Base-by-base conservation (phyloP, 2,888 invertebrate species). In the Lithodes maja region DNA sequence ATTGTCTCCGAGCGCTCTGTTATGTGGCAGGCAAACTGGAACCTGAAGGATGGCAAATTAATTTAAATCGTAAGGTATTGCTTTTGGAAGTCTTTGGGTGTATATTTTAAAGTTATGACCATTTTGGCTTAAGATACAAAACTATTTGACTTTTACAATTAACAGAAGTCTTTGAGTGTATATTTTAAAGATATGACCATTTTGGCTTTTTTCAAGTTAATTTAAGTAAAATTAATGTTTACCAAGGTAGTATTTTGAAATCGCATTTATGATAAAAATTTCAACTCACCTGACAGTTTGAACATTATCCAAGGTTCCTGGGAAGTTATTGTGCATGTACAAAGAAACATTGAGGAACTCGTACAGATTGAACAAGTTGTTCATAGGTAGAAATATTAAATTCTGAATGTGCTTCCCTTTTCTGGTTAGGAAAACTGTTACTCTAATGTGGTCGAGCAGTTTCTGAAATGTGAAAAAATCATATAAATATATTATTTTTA, bases 291-390 rank as follows among this genome's bases (percentile, higher is more conserved):
- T 91, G 71, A 92, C 85, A 33, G 91, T 90, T 52, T 89, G 90
- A 2, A 92, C 87, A 55, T 85, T 82, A 3, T 81, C 85, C 49
- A 92, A 84, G 15, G 86, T 85, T 49, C 91, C 92, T 7, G 87
- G 86, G 15, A 79, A 68, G 80, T 88, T 92, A 84, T 86, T 53
- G 68, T 85, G 90, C 89, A 91, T 97, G 95, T 96, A 96, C 0
- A 96, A 95, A n/a, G 97, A 93, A 94, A 97, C 96, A 88, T 96
- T 96, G 95, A 97, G 96, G 93, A 97, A 97, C 93, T 97, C 97
- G 93, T 96, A 97, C 75, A 97, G 95, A 93, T 97, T 97, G 93
- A 96, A 96, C 92, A 97, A 96, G 93, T 97, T 97, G 89, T 95
- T 94, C 94, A 96, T 96, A 0, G 97, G 97, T 61, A 95, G 95